Base-by-base conservation (phyloP, 2,888 invertebrate genomes). In the Apoda limacodes region DNA sequence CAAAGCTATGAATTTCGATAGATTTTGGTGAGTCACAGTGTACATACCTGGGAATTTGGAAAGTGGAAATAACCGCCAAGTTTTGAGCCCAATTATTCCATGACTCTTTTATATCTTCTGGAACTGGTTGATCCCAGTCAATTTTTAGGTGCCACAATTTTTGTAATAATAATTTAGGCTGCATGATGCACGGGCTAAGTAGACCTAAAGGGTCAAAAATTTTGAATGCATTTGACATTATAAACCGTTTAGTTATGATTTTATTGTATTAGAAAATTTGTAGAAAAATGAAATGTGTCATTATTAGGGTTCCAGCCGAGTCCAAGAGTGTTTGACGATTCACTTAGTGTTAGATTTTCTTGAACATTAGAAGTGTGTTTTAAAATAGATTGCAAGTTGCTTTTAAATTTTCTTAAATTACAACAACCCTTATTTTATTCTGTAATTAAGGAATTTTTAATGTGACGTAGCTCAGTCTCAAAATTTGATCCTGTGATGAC, bases 321-420 rank as follows among this genome's bases (percentile, higher is more conserved):
- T 4, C 46, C 47, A 4, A 49, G 43, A 5, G 47, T 45, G 20
- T 30, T 46, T 5, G 40, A 15, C 2, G 49, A 42, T 9, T 45
- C 41, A 25, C 46, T 47, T 2, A 47, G 28, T 24, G 25, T 42
- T 28, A 45, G 22, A 6, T 34, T 36, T 15, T 43, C 38, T n/a
- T 36, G 22, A 11, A 22, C 24, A 15, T 29, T 25, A 12, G 25
- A 17, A 5, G 13, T 13, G 22, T 34, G 12, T 9, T 38, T 12
- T 13, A 40, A 43, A 5, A 43, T 9, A 11, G 11, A n/a, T 1
- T 19, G 29, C 11, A 25, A 10, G 22, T 40, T 42, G 27, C 27
- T 40, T 30, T 41, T 43, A 24, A 22, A 41, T 34, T 41, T 41
- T 13, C 37, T 13, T 26, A 41, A 32, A 21, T 39, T 30, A 12